Percentiles rank a stretch among this genome's conserved stretches.
Conservation (phyloP, 2,113 vertebrate genomes). For the Proterorhinus semilunaris region DNA sequence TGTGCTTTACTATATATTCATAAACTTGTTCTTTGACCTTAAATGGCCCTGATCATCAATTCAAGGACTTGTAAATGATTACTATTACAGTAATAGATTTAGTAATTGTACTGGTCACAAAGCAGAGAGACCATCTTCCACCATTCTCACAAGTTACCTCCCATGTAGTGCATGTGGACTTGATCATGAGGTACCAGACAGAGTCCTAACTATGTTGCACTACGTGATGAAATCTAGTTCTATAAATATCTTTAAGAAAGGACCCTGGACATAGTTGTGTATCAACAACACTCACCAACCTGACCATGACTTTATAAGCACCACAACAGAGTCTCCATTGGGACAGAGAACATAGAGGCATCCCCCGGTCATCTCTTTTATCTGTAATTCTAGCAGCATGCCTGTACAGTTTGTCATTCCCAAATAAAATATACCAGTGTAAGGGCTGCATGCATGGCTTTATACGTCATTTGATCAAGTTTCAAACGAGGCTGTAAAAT, state of each 20-base stretch:
- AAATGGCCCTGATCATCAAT: no score
- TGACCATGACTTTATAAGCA: conserved; percentile 5
- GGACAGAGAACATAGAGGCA: not conserved
- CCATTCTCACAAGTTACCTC: conserved; percentile 10
- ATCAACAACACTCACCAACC: conserved; percentile 31
- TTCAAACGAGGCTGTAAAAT: no score
- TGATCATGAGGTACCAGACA: conserved; percentile 15
- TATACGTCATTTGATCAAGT: no score
- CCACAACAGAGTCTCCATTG: not conserved
- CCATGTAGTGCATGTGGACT: conserved; percentile 24
- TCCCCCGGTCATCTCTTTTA: not conserved
- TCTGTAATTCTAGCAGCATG: no score
- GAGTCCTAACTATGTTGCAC: conserved; percentile 1
- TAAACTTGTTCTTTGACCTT: no score
- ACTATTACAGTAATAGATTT: not conserved
- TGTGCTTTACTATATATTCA: not conserved
- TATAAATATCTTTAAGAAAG: conserved; percentile 25
- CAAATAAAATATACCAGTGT: no score
- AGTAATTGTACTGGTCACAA: not conserved
- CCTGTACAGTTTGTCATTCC: no score
- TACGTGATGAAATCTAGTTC: conserved; percentile 1
- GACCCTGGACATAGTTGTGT: conserved; percentile 16
- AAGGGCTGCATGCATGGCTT: no score
- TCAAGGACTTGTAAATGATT: no score
- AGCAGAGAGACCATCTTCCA: not conserved